These are phyloP conservation scores for Aplodontia rufa DNA, from an alignment of 2,113 vertebrate genomes.

Conservation along the genomic window DNA sequence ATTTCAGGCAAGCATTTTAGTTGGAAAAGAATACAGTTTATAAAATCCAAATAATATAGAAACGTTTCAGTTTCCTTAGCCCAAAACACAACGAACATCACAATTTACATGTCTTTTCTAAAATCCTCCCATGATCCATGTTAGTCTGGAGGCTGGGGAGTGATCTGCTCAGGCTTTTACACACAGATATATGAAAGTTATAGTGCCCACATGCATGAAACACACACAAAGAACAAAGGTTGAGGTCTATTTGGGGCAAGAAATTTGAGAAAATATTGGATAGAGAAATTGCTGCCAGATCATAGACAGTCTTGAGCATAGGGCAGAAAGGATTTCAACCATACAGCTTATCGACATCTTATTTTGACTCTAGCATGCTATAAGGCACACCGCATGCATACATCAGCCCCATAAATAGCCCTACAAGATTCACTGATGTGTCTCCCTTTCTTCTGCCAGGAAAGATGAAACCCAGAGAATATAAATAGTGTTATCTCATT, in stretches of 20 bases:
- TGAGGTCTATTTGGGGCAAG: background rate
- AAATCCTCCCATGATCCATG: background rate
- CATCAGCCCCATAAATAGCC: background rate
- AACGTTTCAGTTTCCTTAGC: background rate
- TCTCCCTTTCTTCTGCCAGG: background rate
- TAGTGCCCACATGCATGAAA: background rate
- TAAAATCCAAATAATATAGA: background rate
- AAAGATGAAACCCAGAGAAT: background rate
- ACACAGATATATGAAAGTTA: background rate
- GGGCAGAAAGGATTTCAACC: background rate
- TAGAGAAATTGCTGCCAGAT: background rate
- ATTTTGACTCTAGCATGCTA: accelerated
- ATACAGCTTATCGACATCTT: background rate
- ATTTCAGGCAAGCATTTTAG: background rate
- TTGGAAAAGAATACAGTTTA: background rate
- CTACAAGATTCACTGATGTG: background rate
- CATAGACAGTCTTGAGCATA: background rate
- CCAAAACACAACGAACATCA: no score
- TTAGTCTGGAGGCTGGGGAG: background rate
- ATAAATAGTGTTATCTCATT: background rate
- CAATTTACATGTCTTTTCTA: background rate
- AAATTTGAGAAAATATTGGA: background rate
- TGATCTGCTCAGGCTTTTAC: background rate
- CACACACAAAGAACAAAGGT: background rate
- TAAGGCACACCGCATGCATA: background rate